Conservation (phyloP, 2,797 vertebrate species). For the Staurois parvus region DNA sequence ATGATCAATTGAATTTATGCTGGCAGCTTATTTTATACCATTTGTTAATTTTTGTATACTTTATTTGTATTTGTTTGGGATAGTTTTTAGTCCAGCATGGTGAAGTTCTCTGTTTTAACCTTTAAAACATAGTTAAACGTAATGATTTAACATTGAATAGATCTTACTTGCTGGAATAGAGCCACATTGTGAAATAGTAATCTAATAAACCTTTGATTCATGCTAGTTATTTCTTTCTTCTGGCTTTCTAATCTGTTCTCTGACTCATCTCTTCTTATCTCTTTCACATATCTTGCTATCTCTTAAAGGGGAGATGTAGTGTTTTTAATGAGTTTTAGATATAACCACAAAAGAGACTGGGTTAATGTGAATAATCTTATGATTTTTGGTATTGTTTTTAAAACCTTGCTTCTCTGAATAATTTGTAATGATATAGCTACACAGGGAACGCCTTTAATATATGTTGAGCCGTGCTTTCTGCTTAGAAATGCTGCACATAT, state of each 20-base stretch:
- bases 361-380: no score
- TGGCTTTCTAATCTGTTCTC: background rate
- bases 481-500: no score
- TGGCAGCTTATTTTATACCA: no score
- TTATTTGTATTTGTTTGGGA: no score
- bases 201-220: conserved; percentile 40
- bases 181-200: conserved; percentile 37
- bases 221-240: background rate
- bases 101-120: no score
- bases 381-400: background rate
- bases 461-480: no score
- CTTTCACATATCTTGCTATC: background rate
- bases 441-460: no score
- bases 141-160: conserved; percentile 36
- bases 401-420: no score
- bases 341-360: background rate
- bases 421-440: no score
- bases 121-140: background rate
- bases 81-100: no score
- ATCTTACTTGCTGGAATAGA: conserved; percentile 59
- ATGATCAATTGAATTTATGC: no score
- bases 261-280: background rate
- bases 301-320: background rate
- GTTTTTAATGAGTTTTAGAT: background rate
- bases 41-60: no score